Conservation (phyloP, 2,113 vertebrate species). For the Phoxinus phoxinus region DNA sequence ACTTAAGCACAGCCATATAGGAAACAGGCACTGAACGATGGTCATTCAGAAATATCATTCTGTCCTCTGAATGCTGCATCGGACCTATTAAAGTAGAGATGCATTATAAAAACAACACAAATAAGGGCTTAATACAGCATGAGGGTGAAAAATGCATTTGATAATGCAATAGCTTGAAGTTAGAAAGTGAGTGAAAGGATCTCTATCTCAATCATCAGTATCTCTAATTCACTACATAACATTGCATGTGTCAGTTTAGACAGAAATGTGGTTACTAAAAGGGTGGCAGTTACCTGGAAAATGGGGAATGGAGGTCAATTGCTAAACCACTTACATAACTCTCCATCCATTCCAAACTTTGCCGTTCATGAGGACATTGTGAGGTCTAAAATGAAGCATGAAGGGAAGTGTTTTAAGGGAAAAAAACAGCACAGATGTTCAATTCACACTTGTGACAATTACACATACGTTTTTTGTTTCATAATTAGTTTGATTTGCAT, state of each 20-base stretch:
- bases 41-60: neutral
- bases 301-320: neutral
- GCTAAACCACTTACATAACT: neutral
- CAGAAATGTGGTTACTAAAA: neutral
- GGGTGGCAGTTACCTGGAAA: neutral
- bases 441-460: too few relatives aligned
- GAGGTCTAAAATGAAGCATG: neutral
- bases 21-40: neutral
- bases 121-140: neutral
- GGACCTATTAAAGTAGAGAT: neutral
- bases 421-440: constrained; percentile 10
- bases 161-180: neutral
- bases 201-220: neutral
- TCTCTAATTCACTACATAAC: neutral
- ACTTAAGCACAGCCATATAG: neutral
- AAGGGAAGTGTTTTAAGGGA: neutral
- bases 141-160: neutral
- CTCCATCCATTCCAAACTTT: neutral
- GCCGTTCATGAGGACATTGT: neutral
- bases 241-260: neutral
- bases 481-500: constrained; percentile 17
- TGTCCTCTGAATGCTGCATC: neutral
- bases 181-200: neutral
- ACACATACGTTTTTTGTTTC: too few relatives aligned
- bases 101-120: neutral